Percentiles rank a stretch among this genome's conserved stretches.
Evolutionary conservation across 2,113 vertebrate genomes (phyloP).

Genomic region (Stegostoma tigrinum): DNA sequence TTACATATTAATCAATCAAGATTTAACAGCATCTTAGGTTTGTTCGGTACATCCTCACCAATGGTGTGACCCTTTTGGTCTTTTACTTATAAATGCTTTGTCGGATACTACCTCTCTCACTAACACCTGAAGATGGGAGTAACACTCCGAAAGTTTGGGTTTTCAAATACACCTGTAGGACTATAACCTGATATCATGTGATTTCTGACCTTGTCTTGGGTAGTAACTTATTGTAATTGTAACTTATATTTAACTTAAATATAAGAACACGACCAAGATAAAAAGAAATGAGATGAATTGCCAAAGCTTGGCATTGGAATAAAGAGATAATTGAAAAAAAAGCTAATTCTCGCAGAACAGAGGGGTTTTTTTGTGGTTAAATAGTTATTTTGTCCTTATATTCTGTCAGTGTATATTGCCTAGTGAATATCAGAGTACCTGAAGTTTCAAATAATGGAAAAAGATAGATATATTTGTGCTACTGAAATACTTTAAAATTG

Average conservation of each 20-base stretch:
- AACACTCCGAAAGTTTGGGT: too few species aligned
- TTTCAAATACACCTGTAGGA: too few species aligned
- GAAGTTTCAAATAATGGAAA: background rate
- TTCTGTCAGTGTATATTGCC: background rate
- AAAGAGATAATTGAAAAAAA: background rate
- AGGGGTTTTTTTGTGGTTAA: background rate
- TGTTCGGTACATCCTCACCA: too few species aligned
- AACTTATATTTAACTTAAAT: background rate
- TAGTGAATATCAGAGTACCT: background rate
- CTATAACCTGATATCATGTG: too few species aligned
- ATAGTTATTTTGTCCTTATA: background rate
- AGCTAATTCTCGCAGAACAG: background rate
- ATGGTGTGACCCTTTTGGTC: too few species aligned
- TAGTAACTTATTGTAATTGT: too few species aligned
- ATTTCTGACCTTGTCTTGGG: too few species aligned
- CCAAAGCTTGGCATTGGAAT: background rate
- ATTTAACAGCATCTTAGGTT: too few species aligned
- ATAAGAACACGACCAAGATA: background rate
- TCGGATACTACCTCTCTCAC: too few species aligned
- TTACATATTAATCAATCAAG: too few species aligned
- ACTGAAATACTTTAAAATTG: background rate
- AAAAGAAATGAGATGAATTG: background rate
- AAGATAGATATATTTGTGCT: background rate
- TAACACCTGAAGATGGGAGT: too few species aligned
- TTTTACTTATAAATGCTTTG: too few species aligned